These are phyloP conservation scores for Clarias pachynema DNA, from an alignment of 2,797 vertebrate species.

Conservation along the genomic window DNA sequence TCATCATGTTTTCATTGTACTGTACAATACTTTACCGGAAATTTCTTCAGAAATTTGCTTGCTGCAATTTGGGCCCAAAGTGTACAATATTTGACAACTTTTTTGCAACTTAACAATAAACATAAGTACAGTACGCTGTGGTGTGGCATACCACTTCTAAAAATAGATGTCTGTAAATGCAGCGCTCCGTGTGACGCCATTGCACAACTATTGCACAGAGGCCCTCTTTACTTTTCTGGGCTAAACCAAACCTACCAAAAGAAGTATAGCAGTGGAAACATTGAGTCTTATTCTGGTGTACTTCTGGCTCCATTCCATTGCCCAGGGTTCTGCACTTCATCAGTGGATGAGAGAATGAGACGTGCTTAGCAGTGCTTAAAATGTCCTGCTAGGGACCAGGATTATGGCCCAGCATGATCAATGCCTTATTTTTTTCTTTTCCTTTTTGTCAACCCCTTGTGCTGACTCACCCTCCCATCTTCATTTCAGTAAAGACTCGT, in stretches of 20 bases:
- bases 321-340: slow-evolving; percentile 35
- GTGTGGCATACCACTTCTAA: not conserved
- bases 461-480: not conserved
- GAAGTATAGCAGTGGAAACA: slow-evolving; percentile 18
- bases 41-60: not conserved
- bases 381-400: slow-evolving; percentile 32
- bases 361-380: slow-evolving; percentile 12
- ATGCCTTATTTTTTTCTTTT: slow-evolving; percentile 13
- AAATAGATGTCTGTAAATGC: slow-evolving; percentile 21
- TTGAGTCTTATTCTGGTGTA: slow-evolving; percentile 9
- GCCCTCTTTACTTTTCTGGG: not conserved
- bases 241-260: not conserved
- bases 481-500: not conserved
- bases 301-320: slow-evolving; percentile 32
- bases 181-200: not conserved
- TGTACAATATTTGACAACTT: not conserved
- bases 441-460: not conserved
- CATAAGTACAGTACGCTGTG: not conserved
- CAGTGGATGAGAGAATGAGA: slow-evolving; percentile 23
- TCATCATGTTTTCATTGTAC: not conserved
- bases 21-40: not conserved
- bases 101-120: slow-evolving; percentile 10
- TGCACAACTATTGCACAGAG: slow-evolving; percentile 18
- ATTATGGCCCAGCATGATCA: slow-evolving; percentile 14
- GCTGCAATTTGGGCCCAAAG: not conserved